Evolutionary conservation across 2,797 vertebrate species (phyloP), one percentile per base, ranked within the genome.

Genomic region (Pipistrellus pygmaeus): DNA sequence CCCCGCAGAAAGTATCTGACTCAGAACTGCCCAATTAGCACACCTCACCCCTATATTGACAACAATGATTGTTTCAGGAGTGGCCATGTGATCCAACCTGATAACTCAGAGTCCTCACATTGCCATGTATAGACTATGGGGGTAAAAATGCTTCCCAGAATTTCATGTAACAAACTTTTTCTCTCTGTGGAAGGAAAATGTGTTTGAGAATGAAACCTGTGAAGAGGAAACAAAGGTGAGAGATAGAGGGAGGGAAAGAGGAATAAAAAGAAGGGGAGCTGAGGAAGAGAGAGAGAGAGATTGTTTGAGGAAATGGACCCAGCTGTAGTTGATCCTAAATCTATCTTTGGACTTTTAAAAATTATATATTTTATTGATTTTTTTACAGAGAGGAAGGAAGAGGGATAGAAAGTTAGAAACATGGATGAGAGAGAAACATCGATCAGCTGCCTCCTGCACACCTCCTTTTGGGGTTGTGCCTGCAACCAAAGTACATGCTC

Each of bases 181-280:
- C 1, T 88, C 30, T 44, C 5, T 35, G 1, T 38, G 8, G 51
- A 83, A 83, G 85, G 21, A 76, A 85, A 57, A 71, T 55, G 3
- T 55, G 6, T 62, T 35, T 35, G 27, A 66, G 23, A 85, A 57
- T 88, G 53, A 95, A 86, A 21, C 15, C 20, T 57, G 5, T 25
- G n/a, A 11, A 66, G 32, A 85, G 18, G 41, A 90, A 88, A 17
- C 10, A 82, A 92, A 85, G 30, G 12, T 71, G 69, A 80, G 20
- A 89, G 18, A 73, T 35, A 8, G 9, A 64, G 7, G n/a, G 6
- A 82, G 7, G 21, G 8, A 64, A 20, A 32, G 46, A 5, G 6
- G 30, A 35, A 5, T 32, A 41, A n/a, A 6, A 27, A 2, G 25
- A 3, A 38, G 5, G 4, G 6, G 11, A 20, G 20, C 48, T 53